Evolutionary conservation across 2,113 vertebrate species (phyloP), one percentile per base, ranked within the genome.

Genomic region (Gavia stellata): DNA sequence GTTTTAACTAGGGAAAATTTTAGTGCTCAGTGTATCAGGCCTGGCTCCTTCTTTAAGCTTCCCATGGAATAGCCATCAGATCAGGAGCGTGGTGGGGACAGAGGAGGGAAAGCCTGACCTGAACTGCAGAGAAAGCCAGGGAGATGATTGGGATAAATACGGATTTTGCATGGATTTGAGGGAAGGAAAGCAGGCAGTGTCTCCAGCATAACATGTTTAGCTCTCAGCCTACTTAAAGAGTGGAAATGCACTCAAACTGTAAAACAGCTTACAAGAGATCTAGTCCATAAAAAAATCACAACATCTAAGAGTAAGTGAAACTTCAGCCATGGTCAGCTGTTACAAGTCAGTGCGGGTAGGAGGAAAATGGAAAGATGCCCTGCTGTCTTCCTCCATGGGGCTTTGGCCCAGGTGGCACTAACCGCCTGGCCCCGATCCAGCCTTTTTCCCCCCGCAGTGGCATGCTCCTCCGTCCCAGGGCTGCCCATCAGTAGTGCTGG

Each of bases 251-350:
- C 15, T 45, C 58, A 15, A 40, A 55, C 17, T 42, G 38, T 50
- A 58, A 84, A 79, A 34, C 25, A 78, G 45, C 26, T 68, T 16
- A 8, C 14, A 33, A 4, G 12, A 65, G 33, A 50, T 8, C 6
- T 18, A 15, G 52, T 25, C 75, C 19, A 17, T 5, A 4, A 56
- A 71, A 58, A 78, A 56, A 29, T 12, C 40, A 17, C 44, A 14
- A 0, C 0, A 1, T 9, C 24, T 14, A 10, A 56, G 21, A 45
- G 31, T 12, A 79, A 34, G 28, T 7, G 49, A 73, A 49, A 38
- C 21, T n/a, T n/a, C 44, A 59, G n/a, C 29, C 16, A 40, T 6
- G 9, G 34, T 47, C 59, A 47, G 40, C 34, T 56, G 17, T 49
- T 33, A 38, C 42, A 36, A 45, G 18, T 31, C 53, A 45, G 34